Conservation (phyloP, 2,797 vertebrate genomes). For the Artibeus lituratus region DNA sequence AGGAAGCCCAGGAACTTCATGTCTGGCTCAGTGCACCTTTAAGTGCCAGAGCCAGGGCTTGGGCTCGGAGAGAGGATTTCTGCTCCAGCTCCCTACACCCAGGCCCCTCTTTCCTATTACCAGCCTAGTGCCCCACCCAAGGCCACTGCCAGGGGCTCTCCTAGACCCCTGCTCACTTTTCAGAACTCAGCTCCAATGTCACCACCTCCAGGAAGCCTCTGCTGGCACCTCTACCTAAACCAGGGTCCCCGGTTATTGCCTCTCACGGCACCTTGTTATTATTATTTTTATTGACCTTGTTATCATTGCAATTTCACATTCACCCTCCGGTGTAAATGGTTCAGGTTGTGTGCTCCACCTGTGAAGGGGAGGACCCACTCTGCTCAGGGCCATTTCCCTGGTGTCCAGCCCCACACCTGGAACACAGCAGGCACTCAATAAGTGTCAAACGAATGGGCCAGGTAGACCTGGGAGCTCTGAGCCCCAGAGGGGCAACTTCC, state of each 20-base stretch:
- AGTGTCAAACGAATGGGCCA: background rate
- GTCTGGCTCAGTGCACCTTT: background rate
- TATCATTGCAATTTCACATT: background rate
- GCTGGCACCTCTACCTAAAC: background rate
- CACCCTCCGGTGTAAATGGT: rapidly evolving
- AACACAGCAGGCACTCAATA: background rate
- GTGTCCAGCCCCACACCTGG: background rate
- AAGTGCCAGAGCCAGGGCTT: background rate
- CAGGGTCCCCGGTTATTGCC: too few relatives aligned
- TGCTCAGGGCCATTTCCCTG: rapidly evolving
- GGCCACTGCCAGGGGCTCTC: background rate
- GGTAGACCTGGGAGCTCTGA: background rate
- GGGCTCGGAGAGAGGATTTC: background rate
- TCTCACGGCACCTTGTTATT: background rate
- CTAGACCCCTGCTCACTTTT: background rate
- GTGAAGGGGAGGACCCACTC: rapidly evolving
- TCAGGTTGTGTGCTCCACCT: background rate
- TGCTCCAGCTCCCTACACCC: background rate
- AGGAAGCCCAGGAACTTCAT: background rate
- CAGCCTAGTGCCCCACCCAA: background rate
- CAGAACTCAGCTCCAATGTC: background rate
- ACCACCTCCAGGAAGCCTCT: background rate
- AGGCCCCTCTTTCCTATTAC: background rate
- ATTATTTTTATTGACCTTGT: background rate
- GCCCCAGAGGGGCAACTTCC: background rate